phyloP scores from a whole-genome alignment of 2,113 vertebrate species.

The Cryptoleucopteryx plumbea region DNA sequence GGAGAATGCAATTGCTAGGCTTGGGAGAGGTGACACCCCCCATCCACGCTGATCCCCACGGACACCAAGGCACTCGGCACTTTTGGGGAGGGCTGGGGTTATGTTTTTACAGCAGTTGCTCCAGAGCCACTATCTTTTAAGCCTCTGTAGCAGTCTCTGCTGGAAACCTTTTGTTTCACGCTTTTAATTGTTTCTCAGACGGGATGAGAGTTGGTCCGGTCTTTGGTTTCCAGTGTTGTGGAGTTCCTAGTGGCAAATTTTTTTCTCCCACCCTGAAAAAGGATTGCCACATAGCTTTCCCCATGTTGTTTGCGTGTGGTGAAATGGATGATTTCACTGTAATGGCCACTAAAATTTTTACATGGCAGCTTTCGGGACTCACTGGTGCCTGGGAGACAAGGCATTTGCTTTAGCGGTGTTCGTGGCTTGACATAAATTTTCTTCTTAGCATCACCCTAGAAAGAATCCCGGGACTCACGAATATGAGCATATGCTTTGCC shows the following conservation, averaged over 20 bases:
- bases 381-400: background rate
- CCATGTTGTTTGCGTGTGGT: background rate
- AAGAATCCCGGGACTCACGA: background rate
- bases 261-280: background rate
- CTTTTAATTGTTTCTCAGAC: background rate
- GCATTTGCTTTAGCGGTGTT: background rate
- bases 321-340: background rate
- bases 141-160: slow-evolving; percentile 8
- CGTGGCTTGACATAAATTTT: background rate
- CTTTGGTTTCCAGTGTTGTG: background rate
- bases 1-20: background rate
- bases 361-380: background rate
- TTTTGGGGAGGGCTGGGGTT: background rate
- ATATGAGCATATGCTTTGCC: background rate
- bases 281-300: background rate
- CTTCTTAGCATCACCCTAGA: background rate
- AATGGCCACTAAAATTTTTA: background rate
- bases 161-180: slow-evolving; percentile 15
- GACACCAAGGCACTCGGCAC: background rate
- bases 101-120: background rate
- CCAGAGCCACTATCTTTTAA: background rate
- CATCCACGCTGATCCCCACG: background rate
- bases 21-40: background rate
- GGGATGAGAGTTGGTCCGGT: background rate
- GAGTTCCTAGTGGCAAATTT: background rate